Base-by-base conservation (phyloP, 2,113 vertebrate genomes). In the Stictonetta naevosa region DNA sequence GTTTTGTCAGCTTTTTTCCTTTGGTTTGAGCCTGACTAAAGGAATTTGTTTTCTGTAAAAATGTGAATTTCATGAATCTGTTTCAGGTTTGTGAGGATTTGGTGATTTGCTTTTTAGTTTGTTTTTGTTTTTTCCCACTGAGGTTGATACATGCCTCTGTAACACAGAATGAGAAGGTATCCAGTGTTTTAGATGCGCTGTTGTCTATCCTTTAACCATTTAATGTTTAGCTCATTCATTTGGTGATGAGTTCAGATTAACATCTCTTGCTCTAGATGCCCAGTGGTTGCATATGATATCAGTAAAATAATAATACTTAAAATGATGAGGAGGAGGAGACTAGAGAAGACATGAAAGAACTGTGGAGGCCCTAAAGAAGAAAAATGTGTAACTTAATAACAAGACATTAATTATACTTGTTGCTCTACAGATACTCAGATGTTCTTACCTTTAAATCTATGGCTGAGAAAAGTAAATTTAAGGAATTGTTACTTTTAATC, bases 271-370 rank as follows among this genome's bases (percentile, higher is more conserved):
- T 88, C 33, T 76, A 92, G 60, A 50, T 81, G 34, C 31, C 67
- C 33, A 93, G 29, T 1, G 0, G 46, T 68, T 84, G 29, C 36
- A 8, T 71, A 48, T 34, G 15, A 34, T 64, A 82, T 46, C 80
- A 79, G 53, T 80, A 64, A 93, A 96, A 92, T 55, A 87, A 29
- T 55, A 69, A 21, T 88, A 52, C 76, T 86, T 91, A 34, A 71
- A 68, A 68, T 26, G 74, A 3, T 73, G 67, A 81, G 31, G 72
- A 16, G 44, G n/a, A 83, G n/a, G n/a, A 90, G 18, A 80, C 14
- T 26, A 28, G 52, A 89, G 63, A 92, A 93, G 84, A 63, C 26
- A 33, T 23, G 56, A 66, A 92, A 1, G 15, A 87, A 50, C 42
- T 13, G 31, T n/a, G 58, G 29, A 86, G 60, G 33, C 21, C 26